Evolutionary conservation across 2,888 invertebrate genomes (phyloP).

Genomic region (Campaea margaritaria): DNA sequence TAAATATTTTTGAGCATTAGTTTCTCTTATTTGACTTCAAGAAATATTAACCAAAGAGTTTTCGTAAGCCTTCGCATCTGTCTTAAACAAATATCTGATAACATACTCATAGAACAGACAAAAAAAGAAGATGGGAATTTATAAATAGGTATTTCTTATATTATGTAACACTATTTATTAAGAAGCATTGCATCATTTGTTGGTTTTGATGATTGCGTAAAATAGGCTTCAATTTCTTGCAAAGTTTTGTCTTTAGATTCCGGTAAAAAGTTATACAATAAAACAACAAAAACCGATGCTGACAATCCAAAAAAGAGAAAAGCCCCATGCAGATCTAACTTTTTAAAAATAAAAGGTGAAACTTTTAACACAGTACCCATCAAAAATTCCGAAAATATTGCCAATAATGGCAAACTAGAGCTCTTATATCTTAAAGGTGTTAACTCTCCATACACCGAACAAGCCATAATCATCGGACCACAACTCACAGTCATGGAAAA

Average conservation of each 20-base stretch:
- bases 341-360: slow-evolving; percentile 49
- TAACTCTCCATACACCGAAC: slow-evolving; percentile 53
- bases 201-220: slow-evolving; percentile 13
- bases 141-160: not conserved
- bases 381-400: slow-evolving; percentile 44
- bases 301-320: slow-evolving; percentile 52
- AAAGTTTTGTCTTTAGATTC: slow-evolving; percentile 57
- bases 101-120: too few species aligned
- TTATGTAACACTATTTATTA: slow-evolving; percentile 17
- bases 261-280: slow-evolving; percentile 51
- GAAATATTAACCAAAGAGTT: too few species aligned
- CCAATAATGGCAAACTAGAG: slow-evolving; percentile 44
- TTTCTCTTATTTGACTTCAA: too few species aligned
- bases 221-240: slow-evolving; percentile 50
- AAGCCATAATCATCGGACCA: slow-evolving; percentile 54
- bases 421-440: slow-evolving; percentile 50
- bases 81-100: too few species aligned
- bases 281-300: slow-evolving; percentile 44
- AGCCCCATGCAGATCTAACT: slow-evolving; percentile 48
- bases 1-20: too few species aligned
- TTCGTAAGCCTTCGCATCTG: too few species aligned
- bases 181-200: not conserved
- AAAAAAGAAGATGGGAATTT: not conserved
- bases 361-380: slow-evolving; percentile 50
- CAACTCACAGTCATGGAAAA: slow-evolving; percentile 55